phyloP scores from a whole-genome alignment of 2,113 vertebrate genomes.

The Coturnix japonica region DNA sequence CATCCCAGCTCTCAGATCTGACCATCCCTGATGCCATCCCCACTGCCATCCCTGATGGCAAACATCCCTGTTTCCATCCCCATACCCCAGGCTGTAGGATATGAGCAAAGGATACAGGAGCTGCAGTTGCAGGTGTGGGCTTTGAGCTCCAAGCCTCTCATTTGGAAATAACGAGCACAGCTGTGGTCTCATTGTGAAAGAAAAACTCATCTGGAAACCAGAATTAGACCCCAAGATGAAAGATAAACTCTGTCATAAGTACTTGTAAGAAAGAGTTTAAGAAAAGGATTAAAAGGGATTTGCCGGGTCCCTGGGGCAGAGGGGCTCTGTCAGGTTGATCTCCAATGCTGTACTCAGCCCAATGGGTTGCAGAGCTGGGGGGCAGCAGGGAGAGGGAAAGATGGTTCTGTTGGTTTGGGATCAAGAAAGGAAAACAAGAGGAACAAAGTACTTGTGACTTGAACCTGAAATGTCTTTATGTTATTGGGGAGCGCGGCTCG shows the following conservation, averaged over 20 bases:
- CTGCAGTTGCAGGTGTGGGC: fast-evolving
- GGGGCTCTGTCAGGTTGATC: constrained; percentile 40
- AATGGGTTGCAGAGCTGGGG: background rate
- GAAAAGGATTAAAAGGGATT: constrained; percentile 64
- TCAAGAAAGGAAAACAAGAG: background rate
- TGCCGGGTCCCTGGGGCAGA: constrained; percentile 1
- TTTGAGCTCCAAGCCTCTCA: background rate
- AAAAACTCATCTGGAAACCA: background rate
- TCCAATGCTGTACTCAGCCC: background rate
- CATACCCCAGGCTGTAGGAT: background rate
- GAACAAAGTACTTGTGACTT: background rate
- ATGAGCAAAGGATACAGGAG: fast-evolving
- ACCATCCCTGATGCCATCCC: no score
- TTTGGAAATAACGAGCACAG: background rate
- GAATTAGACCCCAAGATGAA: constrained; percentile 24
- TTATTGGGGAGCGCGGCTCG: background rate
- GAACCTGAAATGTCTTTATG: background rate
- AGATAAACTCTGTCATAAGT: constrained; percentile 53
- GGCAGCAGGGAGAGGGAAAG: background rate
- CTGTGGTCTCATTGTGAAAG: background rate
- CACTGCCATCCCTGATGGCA: no score
- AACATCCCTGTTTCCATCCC: no score
- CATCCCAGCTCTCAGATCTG: background rate
- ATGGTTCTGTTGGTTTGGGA: background rate
- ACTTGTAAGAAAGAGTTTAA: constrained; percentile 60